Base-by-base conservation (phyloP, 1,140 invertebrate genomes). In the Holotrichia oblita region DNA sequence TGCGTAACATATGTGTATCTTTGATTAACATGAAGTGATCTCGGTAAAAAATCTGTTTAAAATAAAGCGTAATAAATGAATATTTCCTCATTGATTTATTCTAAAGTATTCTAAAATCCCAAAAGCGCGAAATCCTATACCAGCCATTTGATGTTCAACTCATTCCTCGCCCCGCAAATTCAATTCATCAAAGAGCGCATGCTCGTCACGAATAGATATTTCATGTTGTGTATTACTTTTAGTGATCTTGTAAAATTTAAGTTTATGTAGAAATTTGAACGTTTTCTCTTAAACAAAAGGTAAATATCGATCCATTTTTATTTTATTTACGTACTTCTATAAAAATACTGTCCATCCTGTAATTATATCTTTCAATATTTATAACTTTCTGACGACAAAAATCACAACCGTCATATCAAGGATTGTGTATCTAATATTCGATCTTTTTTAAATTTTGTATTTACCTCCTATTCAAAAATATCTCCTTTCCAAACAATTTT, bases 171-270 rank as follows among this genome's bases (percentile, higher is more conserved):
- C 59, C 27, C 61, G 61, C 61, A 64, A 24, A 64, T 64, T 64
- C 44, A 48, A 64, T 64, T 64, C 61, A 24, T 64, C 6, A 22
- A 64, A 64, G 61, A 48, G 75, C 81, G 82, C 83, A 80, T 80
- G 83, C 81, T 76, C 22, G 40, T 77, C 22, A 42, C 22, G 24
- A 73, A 82, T 72, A 79, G 77, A 81, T 81, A 80, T 81, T 83
- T 73, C 80, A n/a, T n/a, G 79, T 82, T 79, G 69, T 73, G 59
- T 79, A 82, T 77, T 79, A 80, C 44, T 82, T 82, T 83, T 81
- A 77, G 79, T 82, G 80, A 80, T 81, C 73, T 82, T 77, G 72
- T 27, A 83, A 82, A 83, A 82, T 83, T 80, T 75, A 81, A 81
- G 77, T 81, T 81, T 79, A 80, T 48, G 12, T 64, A 78, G 77